These are phyloP conservation scores for Pedicia rivosa DNA, from an alignment of 2,888 invertebrate species.

Conservation along the genomic window DNA sequence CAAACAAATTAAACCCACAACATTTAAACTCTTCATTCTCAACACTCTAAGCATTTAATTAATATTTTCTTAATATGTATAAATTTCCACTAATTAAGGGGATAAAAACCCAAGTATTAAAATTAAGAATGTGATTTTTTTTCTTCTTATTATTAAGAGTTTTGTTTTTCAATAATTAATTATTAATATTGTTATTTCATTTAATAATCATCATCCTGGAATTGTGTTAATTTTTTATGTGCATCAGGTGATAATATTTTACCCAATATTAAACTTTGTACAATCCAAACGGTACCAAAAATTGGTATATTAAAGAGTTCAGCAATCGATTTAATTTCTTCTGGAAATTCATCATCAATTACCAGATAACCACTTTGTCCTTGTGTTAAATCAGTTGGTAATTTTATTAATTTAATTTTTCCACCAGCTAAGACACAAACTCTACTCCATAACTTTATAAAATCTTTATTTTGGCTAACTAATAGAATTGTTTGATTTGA, in stretches of 20 bases:
- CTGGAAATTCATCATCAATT: slow-evolving; percentile 45
- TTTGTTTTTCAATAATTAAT: too few species aligned
- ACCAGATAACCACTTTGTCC: slow-evolving; percentile 36
- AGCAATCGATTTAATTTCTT: slow-evolving; percentile 35
- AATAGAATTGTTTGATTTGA: slow-evolving; percentile 34
- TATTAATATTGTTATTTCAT: slow-evolving; percentile 5
- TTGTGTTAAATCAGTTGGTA: slow-evolving; percentile 31
- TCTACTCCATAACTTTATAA: slow-evolving; percentile 43
- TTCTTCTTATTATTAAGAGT: too few species aligned
- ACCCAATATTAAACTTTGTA: slow-evolving; percentile 49
- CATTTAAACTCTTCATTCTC: too few species aligned
- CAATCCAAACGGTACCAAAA: slow-evolving; percentile 51
- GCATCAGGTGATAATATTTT: slow-evolving; percentile 33
- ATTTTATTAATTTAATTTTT: slow-evolving; percentile 33
- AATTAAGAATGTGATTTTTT: too few species aligned
- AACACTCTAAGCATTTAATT: too few species aligned
- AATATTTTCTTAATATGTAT: too few species aligned
- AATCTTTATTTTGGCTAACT: slow-evolving; percentile 36
- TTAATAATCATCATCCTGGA: slow-evolving; percentile 14
- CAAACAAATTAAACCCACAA: too few species aligned
- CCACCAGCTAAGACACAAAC: slow-evolving; percentile 41
- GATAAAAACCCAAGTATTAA: too few species aligned
- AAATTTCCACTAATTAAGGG: too few species aligned
- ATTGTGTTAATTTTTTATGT: slow-evolving; percentile 29
- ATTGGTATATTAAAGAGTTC: slow-evolving; percentile 42